Percentiles rank a stretch among this genome's conserved stretches.
Conservation (phyloP, 2,113 vertebrate species). For the Odobenus rosmarus region DNA sequence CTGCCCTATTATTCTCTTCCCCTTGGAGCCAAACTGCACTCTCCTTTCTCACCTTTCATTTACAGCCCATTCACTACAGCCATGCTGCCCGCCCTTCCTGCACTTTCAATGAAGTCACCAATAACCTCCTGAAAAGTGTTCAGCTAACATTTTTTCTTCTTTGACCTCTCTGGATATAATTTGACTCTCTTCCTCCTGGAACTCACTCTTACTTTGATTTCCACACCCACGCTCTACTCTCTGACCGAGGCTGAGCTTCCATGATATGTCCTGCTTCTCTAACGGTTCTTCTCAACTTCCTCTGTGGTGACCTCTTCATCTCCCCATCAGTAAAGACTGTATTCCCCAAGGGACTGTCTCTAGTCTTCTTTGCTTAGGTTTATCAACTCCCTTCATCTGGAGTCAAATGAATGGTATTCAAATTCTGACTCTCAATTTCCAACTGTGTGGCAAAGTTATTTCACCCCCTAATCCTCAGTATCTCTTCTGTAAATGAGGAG, state of each 20-base stretch:
- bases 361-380: not conserved
- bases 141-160: not conserved
- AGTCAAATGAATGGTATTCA: not conserved
- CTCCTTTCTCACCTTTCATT: not conserved
- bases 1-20: not conserved
- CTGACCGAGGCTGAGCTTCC: not conserved
- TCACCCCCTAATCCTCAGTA: not conserved
- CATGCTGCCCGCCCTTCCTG: not conserved
- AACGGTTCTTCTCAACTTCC: not conserved
- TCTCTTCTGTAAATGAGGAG: not conserved
- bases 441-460: not conserved
- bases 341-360: not conserved
- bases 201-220: not conserved
- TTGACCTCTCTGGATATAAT: not conserved
- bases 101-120: not conserved
- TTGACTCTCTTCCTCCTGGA: not conserved
- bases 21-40: not conserved
- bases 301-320: not conserved
- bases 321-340: not conserved
- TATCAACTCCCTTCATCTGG: not conserved
- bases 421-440: not conserved
- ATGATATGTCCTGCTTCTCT: not conserved
- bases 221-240: not conserved
- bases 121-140: not conserved
- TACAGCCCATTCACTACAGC: accelerated